Evolutionary conservation across 2,888 invertebrate species (phyloP).

Genomic region (Mimas tiliae): DNA sequence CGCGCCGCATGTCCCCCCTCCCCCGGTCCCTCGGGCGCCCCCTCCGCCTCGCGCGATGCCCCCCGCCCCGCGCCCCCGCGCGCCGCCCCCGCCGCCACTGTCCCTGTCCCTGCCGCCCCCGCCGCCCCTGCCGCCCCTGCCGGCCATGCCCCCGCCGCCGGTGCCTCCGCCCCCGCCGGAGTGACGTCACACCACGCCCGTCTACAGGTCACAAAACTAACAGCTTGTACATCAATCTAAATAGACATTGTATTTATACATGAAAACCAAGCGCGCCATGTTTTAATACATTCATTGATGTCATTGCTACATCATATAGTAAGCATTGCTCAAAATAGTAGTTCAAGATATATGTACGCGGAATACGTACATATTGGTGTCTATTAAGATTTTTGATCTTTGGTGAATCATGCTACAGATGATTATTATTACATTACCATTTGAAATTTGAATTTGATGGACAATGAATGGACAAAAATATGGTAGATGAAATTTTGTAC

Average conservation of each 20-base stretch:
- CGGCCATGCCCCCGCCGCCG: constrained; percentile 85
- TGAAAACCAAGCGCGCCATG: no score
- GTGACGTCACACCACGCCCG: constrained; percentile 37
- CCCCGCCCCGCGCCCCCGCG: constrained; percentile 40
- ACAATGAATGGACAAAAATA: neutral
- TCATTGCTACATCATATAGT: neutral
- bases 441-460: no score
- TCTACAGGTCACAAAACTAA: constrained; percentile 16
- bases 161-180: constrained; percentile 87
- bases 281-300: no score
- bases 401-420: no score
- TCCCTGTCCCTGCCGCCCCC: constrained; percentile 33
- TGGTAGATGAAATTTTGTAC: neutral
- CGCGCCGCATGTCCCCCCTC: constrained; percentile 78
- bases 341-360: no score
- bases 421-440: neutral
- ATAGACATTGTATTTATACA: no score
- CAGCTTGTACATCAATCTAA: neutral
- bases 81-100: constrained; percentile 36
- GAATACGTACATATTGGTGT: no score
- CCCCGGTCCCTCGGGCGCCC: constrained; percentile 32
- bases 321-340: no score
- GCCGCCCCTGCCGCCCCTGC: constrained; percentile 78
- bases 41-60: constrained; percentile 36
- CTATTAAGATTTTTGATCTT: no score